Evolutionary conservation across 2,888 invertebrate genomes (phyloP), one percentile per base, ranked within the genome.

Genomic region (Agonum fuliginosum): DNA sequence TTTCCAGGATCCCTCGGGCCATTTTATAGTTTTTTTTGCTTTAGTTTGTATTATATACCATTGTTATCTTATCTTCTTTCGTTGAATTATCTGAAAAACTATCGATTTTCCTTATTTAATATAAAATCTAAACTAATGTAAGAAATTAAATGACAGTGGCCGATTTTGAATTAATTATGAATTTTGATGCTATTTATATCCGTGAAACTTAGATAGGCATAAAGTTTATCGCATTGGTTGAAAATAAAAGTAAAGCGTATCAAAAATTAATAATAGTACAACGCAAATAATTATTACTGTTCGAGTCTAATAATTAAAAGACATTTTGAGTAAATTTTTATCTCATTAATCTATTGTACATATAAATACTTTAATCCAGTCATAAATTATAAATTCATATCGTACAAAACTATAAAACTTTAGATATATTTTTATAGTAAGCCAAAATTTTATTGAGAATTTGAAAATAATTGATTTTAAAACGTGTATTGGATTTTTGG

Each of bases 1-100:
- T 12, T n/a, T 77, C 34, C 19, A 70, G 43, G 24, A 70, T 70
- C 14, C 69, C 58, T 54, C 37, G 54, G 24, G 70, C 54, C 77
- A 77, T 77, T 51, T 37, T 77, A 14, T 14, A 12, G 17, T 74
- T 37, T 37, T 41, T 22, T 37, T 67, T 41, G 2, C 46, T 5
- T 43, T 37, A 43, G 62, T 41, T 62, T 27, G 17, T 65, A 74
- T n/a, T 17, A 65, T 12, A 27, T 62, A 17, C 27, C 71, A 71
- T 67, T 41, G 30, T 62, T 62, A 62, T 62, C 58, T 62, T 62
- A 62, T 62, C 58, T 30, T 62, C 30, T 62, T 14, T 27, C 12
- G 8, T 27, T 58, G 17, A 20, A 22, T 41, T 22, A 67, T 67
- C 37, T 67, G 41, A 43, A 69, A 46, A 14, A 22, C 24, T 24